Base-by-base conservation (phyloP, 2,888 invertebrate genomes). In the Tridacna crocea region DNA sequence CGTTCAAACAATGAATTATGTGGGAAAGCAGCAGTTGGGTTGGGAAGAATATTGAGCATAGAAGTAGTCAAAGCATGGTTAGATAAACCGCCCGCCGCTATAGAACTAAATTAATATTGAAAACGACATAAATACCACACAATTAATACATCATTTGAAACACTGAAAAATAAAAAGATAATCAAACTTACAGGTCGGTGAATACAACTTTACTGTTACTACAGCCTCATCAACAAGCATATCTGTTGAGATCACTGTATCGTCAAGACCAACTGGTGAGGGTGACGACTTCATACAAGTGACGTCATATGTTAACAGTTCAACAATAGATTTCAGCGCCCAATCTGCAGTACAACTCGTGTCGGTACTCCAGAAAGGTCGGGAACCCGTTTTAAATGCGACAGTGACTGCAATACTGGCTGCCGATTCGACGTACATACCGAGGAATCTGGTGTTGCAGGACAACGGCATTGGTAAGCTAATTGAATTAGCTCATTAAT, bases 381-480 rank as follows among this genome's bases (percentile, higher is more conserved):
- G 19, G 4, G 24, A 13, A 17, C 58, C 73, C 15, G 58, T 73
- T 11, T 26, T 73, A 27, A 73, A 73, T 73, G 73, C 73, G 6
- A 73, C 55, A 26, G 73, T 73, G 24, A 73, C 73, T 4, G 73
- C 73, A 19, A 24, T 58, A 15, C 36, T 73, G 10, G 73, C 73
- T 19, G 73, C 58, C 1, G 58, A 55, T 10, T 22, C 11, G 8
- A 19, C 19, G 3, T 73, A 19, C 36, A 12, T 19, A 26, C 73
- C 73, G 3, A 10, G 19, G 12, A 15, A 58, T 27, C 48, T 73
- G 19, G 27, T 22, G 4, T 22, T 73, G 27, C 24, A 8, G 22
- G 73, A 73, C 26, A 51, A 19, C 17, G 55, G 73, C n/a, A 73
- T 46, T 27, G 73, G 73, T 73, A 55, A 22, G 24, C 63, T 19